phyloP scores from a whole-genome alignment of 2,113 vertebrate species.

The Numida meleagris region DNA sequence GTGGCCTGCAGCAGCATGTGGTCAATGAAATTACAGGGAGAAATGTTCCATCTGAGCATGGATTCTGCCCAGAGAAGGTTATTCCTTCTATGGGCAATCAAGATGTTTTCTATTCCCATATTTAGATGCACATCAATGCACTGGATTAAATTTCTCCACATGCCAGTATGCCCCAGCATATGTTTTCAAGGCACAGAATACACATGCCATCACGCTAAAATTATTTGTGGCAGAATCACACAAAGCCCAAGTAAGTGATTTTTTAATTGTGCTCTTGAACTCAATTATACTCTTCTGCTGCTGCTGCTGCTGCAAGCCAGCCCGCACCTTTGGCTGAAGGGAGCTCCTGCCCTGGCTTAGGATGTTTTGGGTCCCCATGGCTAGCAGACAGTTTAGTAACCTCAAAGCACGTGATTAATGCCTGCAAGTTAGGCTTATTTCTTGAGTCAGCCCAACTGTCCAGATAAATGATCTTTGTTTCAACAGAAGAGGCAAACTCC shows the following conservation, averaged over 20 bases:
- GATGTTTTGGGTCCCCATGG: not conserved
- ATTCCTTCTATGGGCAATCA: not conserved
- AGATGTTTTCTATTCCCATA: not conserved
- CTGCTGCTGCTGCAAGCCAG: not conserved
- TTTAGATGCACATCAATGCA: not conserved
- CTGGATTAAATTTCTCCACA: not conserved
- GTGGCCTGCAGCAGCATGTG: not conserved
- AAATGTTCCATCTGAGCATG: accelerated
- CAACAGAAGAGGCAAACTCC: not conserved
- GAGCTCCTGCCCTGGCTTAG: not conserved
- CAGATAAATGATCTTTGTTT: not conserved
- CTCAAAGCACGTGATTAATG: not conserved
- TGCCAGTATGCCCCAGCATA: not conserved
- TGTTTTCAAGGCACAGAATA: not conserved
- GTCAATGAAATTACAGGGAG: not conserved
- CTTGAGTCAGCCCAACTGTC: not conserved
- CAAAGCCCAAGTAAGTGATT: not conserved
- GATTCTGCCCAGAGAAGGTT: not conserved
- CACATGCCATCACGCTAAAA: not conserved
- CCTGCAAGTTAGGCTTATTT: not conserved
- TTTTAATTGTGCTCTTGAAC: not conserved
- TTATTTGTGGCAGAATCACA: not conserved
- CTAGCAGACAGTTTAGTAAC: not conserved
- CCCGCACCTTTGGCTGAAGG: not conserved
- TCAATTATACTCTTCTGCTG: not conserved